These are phyloP conservation scores for Leptonema lineaticorne DNA, from an alignment of 1,140 invertebrate genomes.

Conservation along the genomic window DNA sequence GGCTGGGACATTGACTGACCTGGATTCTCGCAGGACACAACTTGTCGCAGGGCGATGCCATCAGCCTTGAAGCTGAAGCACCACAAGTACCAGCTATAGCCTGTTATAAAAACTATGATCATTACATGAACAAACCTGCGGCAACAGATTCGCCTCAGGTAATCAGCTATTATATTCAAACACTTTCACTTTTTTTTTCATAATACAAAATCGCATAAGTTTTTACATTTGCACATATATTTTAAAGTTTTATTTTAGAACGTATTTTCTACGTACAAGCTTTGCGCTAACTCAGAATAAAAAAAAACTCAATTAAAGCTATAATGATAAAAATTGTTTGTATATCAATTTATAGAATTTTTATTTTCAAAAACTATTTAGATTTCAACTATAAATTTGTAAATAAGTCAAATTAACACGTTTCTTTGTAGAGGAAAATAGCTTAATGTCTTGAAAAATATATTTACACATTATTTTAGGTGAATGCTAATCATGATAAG, in stretches of 20 bases:
- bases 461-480: constrained; percentile 10
- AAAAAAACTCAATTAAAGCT: too few species aligned
- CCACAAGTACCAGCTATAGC: constrained; percentile 70
- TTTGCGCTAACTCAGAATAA: too few species aligned
- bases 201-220: too few species aligned
- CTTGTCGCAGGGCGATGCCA: constrained; percentile 83
- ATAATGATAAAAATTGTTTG: too few species aligned
- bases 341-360: too few species aligned
- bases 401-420: too few species aligned
- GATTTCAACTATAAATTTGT: too few species aligned
- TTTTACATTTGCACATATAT: too few species aligned
- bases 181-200: background rate
- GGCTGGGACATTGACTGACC: constrained; percentile 51
- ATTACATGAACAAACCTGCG: constrained; percentile 65
- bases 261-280: background rate
- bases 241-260: background rate
- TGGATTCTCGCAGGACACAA: constrained; percentile 76
- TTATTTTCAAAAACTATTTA: too few species aligned
- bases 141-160: constrained; percentile 62
- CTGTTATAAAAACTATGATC: constrained; percentile 85
- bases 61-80: constrained; percentile 79
- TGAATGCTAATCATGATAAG: constrained; percentile 32
- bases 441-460: background rate
- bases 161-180: constrained; percentile 42
- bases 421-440: too few species aligned